Evolutionary conservation across 2,113 vertebrate genomes (phyloP), one percentile per base, ranked within the genome.

Genomic region (Solea senegalensis): DNA sequence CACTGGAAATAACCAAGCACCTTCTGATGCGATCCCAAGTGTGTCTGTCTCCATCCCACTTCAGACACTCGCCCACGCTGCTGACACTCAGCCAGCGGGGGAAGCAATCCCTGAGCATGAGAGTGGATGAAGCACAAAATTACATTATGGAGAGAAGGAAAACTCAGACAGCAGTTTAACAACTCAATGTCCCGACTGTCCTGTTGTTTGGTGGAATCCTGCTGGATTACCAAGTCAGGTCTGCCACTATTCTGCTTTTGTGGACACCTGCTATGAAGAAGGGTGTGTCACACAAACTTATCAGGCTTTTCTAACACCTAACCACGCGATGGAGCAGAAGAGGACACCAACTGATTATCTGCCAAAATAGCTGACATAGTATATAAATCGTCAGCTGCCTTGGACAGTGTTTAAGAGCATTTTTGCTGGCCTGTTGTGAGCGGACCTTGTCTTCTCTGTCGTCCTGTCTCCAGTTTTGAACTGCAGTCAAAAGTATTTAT

Each of bases 1-100:
- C 43, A 21, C 55, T 64, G 87, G 79, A 71, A 86, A 85, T 55
- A 74, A 62, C 62, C 80, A 73, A 76, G 69, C 52, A 50, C 64
- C 84, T 66, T 65, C 77, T 61, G 84, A 85, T 81, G 50, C 28
- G 59, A 69, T 92, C 74, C 72, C 87, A 53, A 91, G 75, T 53
- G 88, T 92, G 80, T 89, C 87, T 69, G 51, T 89, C 78, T 89
- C 89, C 58, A 78, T 90, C 65, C 91, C 89, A 51, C 89, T 91
- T 72, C 78, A 86, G 76, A 81, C 83, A 34, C 71, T 90, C 82
- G 26, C 77, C 81, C 79, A 83, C 75, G 16, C 76, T 12, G 66
- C 63, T 56, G 78, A 82, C 60, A 16, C 66, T 62, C 76, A 77
- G 73, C 81, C 86, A 39, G 80, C 55, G 62, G 69, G 69, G 78